Percentiles rank a stretch among this genome's conserved stretches.
phyloP scores from a whole-genome alignment of 2,888 invertebrate genomes.

The Ctena decussata region DNA sequence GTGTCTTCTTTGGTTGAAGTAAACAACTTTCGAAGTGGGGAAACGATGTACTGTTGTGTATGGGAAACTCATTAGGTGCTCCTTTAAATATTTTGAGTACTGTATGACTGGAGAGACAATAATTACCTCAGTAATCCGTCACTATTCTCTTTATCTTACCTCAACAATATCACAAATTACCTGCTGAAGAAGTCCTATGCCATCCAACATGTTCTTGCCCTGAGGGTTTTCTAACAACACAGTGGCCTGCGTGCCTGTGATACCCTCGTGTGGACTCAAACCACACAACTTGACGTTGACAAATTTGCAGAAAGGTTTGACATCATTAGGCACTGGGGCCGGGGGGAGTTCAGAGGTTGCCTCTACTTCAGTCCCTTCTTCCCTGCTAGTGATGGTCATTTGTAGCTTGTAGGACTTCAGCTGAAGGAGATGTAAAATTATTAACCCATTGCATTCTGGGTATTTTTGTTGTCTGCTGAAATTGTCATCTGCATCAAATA shows the following conservation, averaged over 20 bases:
- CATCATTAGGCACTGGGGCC: conserved; percentile 75
- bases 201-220: conserved; percentile 67
- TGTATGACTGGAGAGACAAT: no score
- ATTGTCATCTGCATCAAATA: no score
- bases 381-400: conserved; percentile 91
- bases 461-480: no score
- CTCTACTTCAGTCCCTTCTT: conserved; percentile 30
- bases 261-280: conserved; percentile 90
- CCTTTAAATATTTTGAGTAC: no score
- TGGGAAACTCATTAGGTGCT: no score
- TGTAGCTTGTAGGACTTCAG: conserved; percentile 92
- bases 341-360: conserved; percentile 54
- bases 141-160: no score
- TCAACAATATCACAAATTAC: no score
- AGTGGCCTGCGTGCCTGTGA: conserved; percentile 89
- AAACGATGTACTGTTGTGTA: no score
- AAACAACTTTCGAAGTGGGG: no score
- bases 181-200: conserved; percentile 64
- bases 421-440: conserved; percentile 86
- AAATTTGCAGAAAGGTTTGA: conserved; percentile 87
- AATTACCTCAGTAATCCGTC: no score
- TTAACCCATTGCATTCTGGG: no score
- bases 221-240: conserved; percentile 91
- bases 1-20: no score
- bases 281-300: conserved; percentile 91